Evolutionary conservation across 1,140 invertebrate genomes (phyloP).

Genomic region (Drosophila suzukii): DNA sequence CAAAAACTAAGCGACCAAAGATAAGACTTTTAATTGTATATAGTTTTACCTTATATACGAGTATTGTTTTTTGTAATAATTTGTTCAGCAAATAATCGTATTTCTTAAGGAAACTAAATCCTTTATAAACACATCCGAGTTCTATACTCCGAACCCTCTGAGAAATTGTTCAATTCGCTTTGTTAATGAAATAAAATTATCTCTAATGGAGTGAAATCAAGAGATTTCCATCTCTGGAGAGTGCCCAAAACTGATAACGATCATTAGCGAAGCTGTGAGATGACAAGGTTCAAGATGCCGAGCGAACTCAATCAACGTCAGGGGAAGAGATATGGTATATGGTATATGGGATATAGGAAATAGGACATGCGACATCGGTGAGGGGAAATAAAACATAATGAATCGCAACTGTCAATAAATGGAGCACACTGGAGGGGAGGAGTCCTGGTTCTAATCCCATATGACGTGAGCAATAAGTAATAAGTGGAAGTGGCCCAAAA

Average conservation of each 20-base stretch:
- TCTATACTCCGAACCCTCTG: neutral
- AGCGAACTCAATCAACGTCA: constrained; percentile 72
- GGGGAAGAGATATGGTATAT: neutral
- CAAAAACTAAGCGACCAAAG: too few species aligned
- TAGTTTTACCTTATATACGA: neutral
- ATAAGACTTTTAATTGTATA: too few species aligned
- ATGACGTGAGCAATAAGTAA: constrained; percentile 61
- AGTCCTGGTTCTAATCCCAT: constrained; percentile 55
- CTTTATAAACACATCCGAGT: neutral
- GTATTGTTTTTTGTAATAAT: too few species aligned
- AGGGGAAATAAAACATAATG: constrained; percentile 21
- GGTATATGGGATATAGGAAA: too few species aligned
- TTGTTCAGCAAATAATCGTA: neutral
- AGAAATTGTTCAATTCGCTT: neutral
- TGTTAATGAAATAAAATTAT: constrained; percentile 10
- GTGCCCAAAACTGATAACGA: constrained; percentile 51
- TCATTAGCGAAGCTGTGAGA: constrained; percentile 29
- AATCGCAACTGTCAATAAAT: constrained; percentile 78
- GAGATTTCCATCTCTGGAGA: neutral
- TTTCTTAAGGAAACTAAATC: neutral
- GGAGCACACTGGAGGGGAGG: constrained; percentile 38
- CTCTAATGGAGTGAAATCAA: constrained; percentile 18
- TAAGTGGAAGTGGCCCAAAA: constrained; percentile 33
- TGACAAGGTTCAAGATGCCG: constrained; percentile 16
- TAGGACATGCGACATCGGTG: neutral